Conservation (phyloP, 2,113 vertebrate genomes). For the Cephalophus harveyi region DNA sequence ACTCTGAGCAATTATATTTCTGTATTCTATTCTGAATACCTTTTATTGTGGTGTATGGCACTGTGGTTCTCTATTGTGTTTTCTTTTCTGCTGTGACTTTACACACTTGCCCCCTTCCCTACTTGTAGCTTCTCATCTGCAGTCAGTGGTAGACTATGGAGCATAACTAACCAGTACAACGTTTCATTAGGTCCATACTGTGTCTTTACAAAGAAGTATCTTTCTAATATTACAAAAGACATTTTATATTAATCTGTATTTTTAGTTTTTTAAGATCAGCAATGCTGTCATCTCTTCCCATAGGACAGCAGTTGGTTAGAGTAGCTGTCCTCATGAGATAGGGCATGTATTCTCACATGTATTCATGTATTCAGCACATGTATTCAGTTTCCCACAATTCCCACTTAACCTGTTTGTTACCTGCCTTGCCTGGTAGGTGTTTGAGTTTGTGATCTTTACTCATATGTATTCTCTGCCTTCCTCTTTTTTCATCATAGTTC, state of each 20-base stretch:
- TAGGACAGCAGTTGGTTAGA: not conserved
- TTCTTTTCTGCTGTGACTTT: not conserved
- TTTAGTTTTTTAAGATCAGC: constrained; percentile 12
- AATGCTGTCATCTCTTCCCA: not conserved
- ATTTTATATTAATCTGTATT: not conserved
- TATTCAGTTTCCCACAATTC: not conserved
- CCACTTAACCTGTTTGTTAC: not conserved
- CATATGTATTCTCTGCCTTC: not conserved
- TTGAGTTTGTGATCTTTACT: not conserved
- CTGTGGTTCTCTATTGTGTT: not conserved
- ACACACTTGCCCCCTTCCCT: not conserved
- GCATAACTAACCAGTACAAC: not conserved
- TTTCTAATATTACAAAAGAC: not conserved
- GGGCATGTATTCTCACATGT: not conserved
- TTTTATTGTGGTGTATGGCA: not conserved
- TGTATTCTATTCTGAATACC: not conserved
- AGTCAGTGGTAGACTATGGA: not conserved
- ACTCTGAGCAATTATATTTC: not conserved
- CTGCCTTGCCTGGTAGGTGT: not conserved
- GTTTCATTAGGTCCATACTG: not conserved
- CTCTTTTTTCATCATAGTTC: not conserved
- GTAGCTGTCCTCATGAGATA: not conserved
- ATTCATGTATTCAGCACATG: no score
- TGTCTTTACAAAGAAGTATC: constrained; percentile 5
- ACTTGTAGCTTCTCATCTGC: not conserved